Base-by-base conservation (phyloP, 2,797 vertebrate genomes). In the Amniataba percoides region DNA sequence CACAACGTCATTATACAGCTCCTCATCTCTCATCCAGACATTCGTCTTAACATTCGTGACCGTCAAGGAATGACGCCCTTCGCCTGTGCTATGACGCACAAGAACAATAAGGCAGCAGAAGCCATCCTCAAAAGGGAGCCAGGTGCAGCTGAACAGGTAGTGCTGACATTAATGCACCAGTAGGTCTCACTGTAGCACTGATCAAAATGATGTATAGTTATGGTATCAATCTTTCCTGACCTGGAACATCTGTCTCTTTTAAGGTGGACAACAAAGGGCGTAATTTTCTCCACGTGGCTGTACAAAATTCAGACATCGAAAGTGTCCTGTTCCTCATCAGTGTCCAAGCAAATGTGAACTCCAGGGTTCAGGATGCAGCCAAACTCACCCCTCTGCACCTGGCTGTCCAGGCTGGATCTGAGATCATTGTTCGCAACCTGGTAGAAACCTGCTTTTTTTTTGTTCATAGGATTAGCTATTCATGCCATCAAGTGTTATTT, bases 291-390 rank as follows among this genome's bases (percentile, higher is more conserved):
- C 98, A 99, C 0, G 93, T 99, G 64, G 98, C 98, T 0, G 98
- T 99, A 71, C 98, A 99, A 90, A 98, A 96, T 85, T 97, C 98
- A 0, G 98, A 99, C 86, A 99, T 99, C 0, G 98, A 99, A 94
- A 99, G 98, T 1, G 98, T 99, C 75, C 94, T 99, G 48, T 99
- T 99, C 95, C 95, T 99, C 73, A 99, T 99, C 88, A 99, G 98
- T 0, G 98, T 99, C 49, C 97, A 98, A 84, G 98, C 97, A 3
- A 98, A 99, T 0, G 98, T 99, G 18, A 99, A 99, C 92, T 99
- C 98, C 18, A 94, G 98, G 65, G 96, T 98, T 25, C 98, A 99
- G 92, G 98, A 99, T 39, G 95, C 97, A 27, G 96, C 97, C 88
- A 99, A 99, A 64, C 95, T 98, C 45, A 98, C 97, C 0, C 98